Evolutionary conservation across 2,797 vertebrate species (phyloP).

Genomic region (Sebastiscus albofasciatus): DNA sequence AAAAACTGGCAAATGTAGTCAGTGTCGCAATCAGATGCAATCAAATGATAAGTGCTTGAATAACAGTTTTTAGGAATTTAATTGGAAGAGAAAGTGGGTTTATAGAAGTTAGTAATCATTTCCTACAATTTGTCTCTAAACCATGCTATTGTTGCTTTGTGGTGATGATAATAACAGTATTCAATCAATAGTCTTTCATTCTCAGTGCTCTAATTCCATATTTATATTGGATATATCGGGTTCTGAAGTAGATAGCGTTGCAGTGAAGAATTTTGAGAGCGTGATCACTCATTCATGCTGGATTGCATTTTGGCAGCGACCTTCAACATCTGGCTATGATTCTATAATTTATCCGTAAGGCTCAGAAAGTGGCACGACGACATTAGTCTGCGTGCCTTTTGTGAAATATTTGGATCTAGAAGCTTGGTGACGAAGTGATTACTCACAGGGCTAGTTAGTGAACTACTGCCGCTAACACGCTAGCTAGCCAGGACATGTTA

Average conservation of each 20-base stretch:
- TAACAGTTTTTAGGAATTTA: background rate
- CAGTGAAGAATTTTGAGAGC: background rate
- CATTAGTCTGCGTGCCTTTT: background rate
- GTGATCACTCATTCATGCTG: background rate
- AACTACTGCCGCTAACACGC: background rate
- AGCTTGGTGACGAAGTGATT: background rate
- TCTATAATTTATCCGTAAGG: background rate
- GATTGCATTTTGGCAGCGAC: background rate
- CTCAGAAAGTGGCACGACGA: background rate
- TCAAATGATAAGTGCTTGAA: slow-evolving; percentile 4
- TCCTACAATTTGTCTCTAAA: background rate
- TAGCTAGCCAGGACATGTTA: background rate
- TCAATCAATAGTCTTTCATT: slow-evolving; percentile 12
- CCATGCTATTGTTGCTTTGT: background rate
- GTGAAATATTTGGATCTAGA: background rate
- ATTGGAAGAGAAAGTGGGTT: background rate
- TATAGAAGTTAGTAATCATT: background rate
- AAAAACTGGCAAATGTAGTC: background rate
- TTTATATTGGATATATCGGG: background rate
- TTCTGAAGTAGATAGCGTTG: background rate
- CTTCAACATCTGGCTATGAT: background rate
- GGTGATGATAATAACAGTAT: slow-evolving; percentile 27
- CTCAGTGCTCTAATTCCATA: background rate
- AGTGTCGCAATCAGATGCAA: slow-evolving; percentile 20
- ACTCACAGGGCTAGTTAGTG: background rate